Conservation (phyloP, 2,113 vertebrate species). For the Myotis davidii region DNA sequence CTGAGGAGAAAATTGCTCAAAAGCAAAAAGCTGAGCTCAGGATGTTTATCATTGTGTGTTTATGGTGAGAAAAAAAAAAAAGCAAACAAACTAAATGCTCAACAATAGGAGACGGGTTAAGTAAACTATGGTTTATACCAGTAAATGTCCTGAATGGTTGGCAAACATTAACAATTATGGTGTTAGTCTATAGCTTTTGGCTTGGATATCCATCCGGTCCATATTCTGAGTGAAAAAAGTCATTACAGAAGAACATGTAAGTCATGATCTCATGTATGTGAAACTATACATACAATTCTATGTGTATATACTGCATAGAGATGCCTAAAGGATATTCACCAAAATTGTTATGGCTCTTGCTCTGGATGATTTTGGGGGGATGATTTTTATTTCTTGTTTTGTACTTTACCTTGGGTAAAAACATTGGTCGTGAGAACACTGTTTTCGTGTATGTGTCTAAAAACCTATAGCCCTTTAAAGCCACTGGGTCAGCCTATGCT, state of each 20-base stretch:
- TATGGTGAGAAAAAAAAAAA: neutral
- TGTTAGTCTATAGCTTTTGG: neutral
- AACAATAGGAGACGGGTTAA: neutral
- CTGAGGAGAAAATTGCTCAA: neutral
- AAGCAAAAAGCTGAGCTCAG: neutral
- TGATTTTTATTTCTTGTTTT: conserved; percentile 35
- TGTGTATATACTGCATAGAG: neutral
- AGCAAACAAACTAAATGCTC: neutral
- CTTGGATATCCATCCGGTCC: neutral
- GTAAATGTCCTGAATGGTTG: neutral
- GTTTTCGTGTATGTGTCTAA: neutral
- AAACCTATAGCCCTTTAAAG: neutral
- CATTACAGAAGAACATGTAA: neutral
- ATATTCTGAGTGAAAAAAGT: conserved; percentile 3
- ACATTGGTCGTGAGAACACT: neutral
- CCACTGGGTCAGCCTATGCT: neutral
- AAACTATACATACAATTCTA: neutral
- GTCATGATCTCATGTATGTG: neutral
- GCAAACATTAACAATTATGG: neutral
- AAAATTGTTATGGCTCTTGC: neutral
- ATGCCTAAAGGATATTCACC: neutral
- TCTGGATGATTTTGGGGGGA: neutral
- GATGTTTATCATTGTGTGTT: neutral
- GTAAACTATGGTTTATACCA: neutral
- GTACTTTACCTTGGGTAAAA: conserved; percentile 25